Percentiles rank a stretch among this genome's conserved stretches.
Conservation (phyloP, 2,888 invertebrate genomes). For the Apantesis nais region DNA sequence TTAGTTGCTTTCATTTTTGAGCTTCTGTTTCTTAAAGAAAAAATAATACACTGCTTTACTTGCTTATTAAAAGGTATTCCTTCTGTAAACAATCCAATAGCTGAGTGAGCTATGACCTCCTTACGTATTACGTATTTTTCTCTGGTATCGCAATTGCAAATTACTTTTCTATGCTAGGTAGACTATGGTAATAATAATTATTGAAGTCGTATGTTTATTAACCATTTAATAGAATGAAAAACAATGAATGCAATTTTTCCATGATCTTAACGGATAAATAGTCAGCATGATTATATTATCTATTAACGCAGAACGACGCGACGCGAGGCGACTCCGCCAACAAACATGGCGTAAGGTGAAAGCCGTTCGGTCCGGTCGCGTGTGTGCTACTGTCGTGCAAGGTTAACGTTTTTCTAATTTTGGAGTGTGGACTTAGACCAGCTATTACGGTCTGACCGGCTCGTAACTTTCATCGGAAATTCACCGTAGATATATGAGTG, state of each 20-base stretch:
- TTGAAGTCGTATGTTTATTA: not conserved
- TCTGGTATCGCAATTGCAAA: not conserved
- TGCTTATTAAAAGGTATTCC: not conserved
- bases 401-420: constrained; percentile 82
- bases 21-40: not conserved
- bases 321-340: constrained; percentile 52
- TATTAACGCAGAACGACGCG: constrained; percentile 65
- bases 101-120: not conserved
- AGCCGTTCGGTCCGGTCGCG: constrained; percentile 71
- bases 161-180: not conserved
- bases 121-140: not conserved
- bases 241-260: not conserved
- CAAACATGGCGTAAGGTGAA: constrained; percentile 75
- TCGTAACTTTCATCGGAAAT: constrained; percentile 77
- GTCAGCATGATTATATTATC: constrained; percentile 60
- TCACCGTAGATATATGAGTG: constrained; percentile 69
- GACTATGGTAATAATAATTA: not conserved
- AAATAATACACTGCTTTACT: not conserved
- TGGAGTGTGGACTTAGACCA: constrained; percentile 70
- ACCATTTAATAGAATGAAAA: not conserved
- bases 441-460: constrained; percentile 65
- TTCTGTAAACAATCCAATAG: not conserved
- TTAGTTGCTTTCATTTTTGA: not conserved
- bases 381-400: constrained; percentile 73
- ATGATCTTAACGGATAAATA: constrained; percentile 10